phyloP scores from a whole-genome alignment of 1,140 invertebrate genomes.

The Limonius californicus region DNA sequence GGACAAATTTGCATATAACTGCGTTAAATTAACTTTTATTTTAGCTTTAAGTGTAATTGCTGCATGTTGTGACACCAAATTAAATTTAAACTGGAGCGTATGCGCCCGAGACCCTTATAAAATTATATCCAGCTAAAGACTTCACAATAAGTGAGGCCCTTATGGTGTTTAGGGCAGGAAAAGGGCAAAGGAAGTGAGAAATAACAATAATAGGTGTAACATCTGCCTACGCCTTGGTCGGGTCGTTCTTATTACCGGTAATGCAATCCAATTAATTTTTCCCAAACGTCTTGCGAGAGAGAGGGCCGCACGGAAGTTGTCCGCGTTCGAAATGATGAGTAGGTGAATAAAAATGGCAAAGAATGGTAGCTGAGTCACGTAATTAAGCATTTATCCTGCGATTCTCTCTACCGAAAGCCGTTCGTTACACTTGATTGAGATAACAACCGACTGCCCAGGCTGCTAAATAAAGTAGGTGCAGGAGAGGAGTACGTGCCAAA shows the following conservation, averaged over 20 bases:
- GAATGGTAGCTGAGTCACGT: background rate
- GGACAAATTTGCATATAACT: too few species aligned
- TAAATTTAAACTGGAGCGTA: too few species aligned
- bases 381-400: slow-evolving; percentile 10
- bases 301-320: background rate
- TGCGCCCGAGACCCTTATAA: too few species aligned
- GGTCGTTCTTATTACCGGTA: background rate
- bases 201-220: background rate
- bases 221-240: background rate
- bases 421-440: slow-evolving; percentile 15
- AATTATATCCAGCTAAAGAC: too few species aligned
- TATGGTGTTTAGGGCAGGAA: too few species aligned
- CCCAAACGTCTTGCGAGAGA: background rate
- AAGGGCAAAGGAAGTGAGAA: background rate
- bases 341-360: background rate
- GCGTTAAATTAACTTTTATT: too few species aligned
- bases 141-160: too few species aligned
- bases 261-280: background rate
- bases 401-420: background rate
- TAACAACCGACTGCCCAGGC: background rate
- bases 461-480: slow-evolving; percentile 1
- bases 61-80: too few species aligned
- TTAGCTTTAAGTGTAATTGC: too few species aligned
- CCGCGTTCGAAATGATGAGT: background rate
- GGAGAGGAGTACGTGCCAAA: background rate